A percentile compares a stretch with the other conserved stretches of the same genome.
These are phyloP conservation scores for Ephialtes manifestator DNA, from an alignment of 2,888 invertebrate genomes.

Conservation along the genomic window DNA sequence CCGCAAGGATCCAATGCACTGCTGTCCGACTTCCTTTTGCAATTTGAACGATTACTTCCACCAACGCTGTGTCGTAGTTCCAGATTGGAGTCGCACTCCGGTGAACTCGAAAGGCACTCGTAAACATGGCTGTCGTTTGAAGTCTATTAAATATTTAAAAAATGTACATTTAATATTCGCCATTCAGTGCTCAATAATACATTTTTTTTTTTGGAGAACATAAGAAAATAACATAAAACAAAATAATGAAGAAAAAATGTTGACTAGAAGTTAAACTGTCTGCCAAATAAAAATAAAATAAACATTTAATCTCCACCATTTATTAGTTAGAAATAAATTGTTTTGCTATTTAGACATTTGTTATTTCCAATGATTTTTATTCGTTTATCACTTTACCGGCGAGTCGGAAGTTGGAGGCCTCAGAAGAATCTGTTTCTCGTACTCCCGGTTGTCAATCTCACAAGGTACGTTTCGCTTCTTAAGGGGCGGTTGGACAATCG, in stretches of 20 bases:
- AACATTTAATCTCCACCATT: neutral
- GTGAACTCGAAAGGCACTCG: slow-evolving; percentile 90
- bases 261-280: too few relatives aligned
- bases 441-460: slow-evolving; percentile 74
- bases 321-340: neutral
- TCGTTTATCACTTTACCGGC: slow-evolving; percentile 74
- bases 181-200: too few relatives aligned
- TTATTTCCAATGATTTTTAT: neutral
- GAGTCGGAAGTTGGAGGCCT: slow-evolving; percentile 78
- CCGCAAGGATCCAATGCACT: slow-evolving; percentile 86
- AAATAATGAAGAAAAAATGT: too few relatives aligned
- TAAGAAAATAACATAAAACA: too few relatives aligned
- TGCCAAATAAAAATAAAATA: neutral
- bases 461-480: slow-evolving; percentile 74
- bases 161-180: too few relatives aligned
- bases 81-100: slow-evolving; percentile 89
- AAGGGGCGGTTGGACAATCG: slow-evolving; percentile 76
- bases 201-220: too few relatives aligned
- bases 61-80: slow-evolving; percentile 84
- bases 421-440: slow-evolving; percentile 77
- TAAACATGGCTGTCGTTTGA: slow-evolving; percentile 88
- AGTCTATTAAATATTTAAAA: slow-evolving; percentile 78
- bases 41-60: slow-evolving; percentile 83
- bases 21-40: slow-evolving; percentile 87
- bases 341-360: neutral